Base-by-base conservation (phyloP, 2,797 vertebrate genomes). In the Chromobotia macracanthus region DNA sequence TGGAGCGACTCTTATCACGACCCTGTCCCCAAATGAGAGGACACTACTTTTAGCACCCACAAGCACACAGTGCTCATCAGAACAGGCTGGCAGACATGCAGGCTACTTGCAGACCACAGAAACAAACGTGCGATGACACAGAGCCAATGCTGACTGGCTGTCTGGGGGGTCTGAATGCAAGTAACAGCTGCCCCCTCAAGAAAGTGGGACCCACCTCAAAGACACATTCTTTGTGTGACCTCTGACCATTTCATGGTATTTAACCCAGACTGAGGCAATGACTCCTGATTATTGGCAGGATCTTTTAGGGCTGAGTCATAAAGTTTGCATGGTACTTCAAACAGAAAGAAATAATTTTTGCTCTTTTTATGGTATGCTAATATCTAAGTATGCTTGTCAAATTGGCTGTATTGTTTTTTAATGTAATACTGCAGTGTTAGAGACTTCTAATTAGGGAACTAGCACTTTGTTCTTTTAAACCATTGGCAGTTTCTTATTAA, bases 1-100 rank as follows among this genome's bases (percentile, higher is more conserved):
- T 78, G 48, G 75, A 75, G 70, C 13, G 15, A 51, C 72, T 79
- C 67, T 79, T 58, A 79, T 83, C 75, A 79, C 19, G 28, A 53
- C 48, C 13, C 53, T 19, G 21, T 50, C 56, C 58, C 64, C 58
- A 71, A 64, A 19, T 3, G 5, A 63, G 28, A 53, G 56, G 46
- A 35, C 9, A 3, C 5, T 0, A 44, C 67, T 70, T 79, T 76
- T 21, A 75, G 19, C 12, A 15, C 55, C 64, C 11, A 55, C 48
- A 65, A 35, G 25, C 72, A 41, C 63, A 16, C 53, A 77, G 8
- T 55, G 3, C 55, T 61, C 70, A 66, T 78, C 46, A 64, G 19
- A 71, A 63, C 56, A 71, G 58, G 19, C 76, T 19, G 19, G 50
- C 21, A 41, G 21, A 72, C 44, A 46, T 11, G 12, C n/a, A 28